Conservation (phyloP, 2,797 vertebrate genomes). For the Falco cherrug region DNA sequence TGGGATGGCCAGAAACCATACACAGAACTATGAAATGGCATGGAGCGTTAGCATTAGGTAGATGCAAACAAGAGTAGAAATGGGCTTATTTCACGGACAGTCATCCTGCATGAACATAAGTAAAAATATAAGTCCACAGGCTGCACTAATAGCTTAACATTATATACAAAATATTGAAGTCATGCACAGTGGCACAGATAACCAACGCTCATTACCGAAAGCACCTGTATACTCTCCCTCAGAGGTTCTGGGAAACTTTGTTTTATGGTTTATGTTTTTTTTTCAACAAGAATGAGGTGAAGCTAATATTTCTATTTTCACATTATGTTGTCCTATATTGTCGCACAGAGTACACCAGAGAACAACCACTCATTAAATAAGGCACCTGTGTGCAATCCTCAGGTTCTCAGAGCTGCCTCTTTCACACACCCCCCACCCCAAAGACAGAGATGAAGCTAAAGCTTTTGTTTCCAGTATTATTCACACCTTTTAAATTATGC, state of each 20-base stretch:
- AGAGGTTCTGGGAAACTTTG: background rate
- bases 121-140: background rate
- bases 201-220: background rate
- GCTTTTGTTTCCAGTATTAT: background rate
- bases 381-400: background rate
- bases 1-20: background rate
- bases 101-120: background rate
- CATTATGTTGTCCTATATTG: background rate
- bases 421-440: too few species aligned
- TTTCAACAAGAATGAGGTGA: background rate
- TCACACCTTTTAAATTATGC: background rate
- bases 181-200: background rate
- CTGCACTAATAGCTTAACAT: background rate
- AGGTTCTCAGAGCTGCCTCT: background rate
- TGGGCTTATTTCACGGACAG: background rate
- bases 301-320: background rate
- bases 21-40: background rate
- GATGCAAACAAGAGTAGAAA: background rate
- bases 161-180: background rate
- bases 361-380: background rate
- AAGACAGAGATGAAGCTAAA: background rate
- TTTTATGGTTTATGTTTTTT: background rate
- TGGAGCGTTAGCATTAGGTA: background rate
- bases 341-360: background rate
- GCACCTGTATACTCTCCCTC: background rate